Conservation (phyloP, 92 coral and sea anemone genomes). For the Umimayanthus chanpuru region DNA sequence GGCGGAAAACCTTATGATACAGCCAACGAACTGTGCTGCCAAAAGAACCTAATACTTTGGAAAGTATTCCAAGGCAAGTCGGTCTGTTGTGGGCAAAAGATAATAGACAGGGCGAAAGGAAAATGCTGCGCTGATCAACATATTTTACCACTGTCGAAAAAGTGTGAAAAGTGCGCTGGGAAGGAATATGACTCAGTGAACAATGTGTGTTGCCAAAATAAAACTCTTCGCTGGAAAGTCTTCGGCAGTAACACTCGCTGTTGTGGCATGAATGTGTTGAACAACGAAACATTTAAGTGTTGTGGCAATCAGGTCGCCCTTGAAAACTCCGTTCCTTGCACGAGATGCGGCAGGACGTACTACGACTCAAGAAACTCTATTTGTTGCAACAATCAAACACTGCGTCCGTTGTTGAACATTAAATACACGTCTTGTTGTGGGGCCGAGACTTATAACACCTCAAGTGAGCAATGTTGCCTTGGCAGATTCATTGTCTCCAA, state of each 20-base stretch:
- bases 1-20: conserved; percentile 6
- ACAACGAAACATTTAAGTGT: neutral
- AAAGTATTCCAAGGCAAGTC: neutral
- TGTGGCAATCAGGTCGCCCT: neutral
- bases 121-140: conserved; percentile 1
- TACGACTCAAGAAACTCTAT: neutral
- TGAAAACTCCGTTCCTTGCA: neutral
- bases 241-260: neutral
- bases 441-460: neutral
- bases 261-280: conserved; percentile 1
- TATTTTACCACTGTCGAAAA: conserved; percentile 12
- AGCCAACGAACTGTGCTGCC: neutral
- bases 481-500: neutral
- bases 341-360: neutral
- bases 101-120: neutral
- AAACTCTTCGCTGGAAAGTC: neutral
- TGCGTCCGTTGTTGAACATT: neutral
- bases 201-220: conserved; percentile 16
- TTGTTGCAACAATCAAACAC: conserved; percentile 25
- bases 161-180: neutral
- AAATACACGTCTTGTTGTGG: conserved; percentile 14
- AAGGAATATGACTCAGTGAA: neutral
- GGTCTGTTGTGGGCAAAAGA: neutral
- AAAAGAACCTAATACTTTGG: neutral
- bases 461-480: conserved; percentile 16